Percentiles rank a stretch among this genome's conserved stretches.
Conservation (phyloP, 2,888 invertebrate genomes). For the Caradrina clavipalpis region DNA sequence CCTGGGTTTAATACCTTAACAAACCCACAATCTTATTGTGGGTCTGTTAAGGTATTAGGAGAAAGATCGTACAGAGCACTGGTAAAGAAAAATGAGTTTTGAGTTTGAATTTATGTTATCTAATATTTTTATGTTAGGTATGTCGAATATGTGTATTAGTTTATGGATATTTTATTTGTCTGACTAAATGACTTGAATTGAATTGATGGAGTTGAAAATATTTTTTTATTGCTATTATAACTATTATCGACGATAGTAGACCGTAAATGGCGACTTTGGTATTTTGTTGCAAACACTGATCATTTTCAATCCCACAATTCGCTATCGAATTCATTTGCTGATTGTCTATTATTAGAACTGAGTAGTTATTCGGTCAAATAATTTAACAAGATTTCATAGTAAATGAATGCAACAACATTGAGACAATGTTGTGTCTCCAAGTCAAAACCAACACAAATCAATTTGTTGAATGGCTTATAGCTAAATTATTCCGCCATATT, state of each 20-base stretch:
- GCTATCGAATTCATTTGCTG: not conserved
- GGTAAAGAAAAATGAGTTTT: too few species aligned
- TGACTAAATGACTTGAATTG: too few species aligned
- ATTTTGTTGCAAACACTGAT: constrained; percentile 9
- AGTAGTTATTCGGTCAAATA: constrained; percentile 26
- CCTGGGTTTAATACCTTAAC: too few species aligned
- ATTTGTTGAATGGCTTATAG: constrained; percentile 56
- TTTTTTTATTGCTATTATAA: too few species aligned
- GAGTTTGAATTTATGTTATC: too few species aligned
- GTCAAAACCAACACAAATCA: constrained; percentile 55
- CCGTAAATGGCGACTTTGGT: constrained; percentile 17
- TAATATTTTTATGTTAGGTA: too few species aligned
- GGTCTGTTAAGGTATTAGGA: not conserved
- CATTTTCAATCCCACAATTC: not conserved
- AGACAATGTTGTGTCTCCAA: constrained; percentile 57
- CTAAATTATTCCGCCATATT: constrained; percentile 51
- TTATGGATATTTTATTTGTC: too few species aligned
- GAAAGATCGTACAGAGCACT: too few species aligned
- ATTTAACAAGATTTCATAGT: constrained; percentile 39
- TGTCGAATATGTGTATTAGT: too few species aligned
- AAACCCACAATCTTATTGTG: too few species aligned
- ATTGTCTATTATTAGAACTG: constrained; percentile 30
- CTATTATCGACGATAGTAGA: not conserved
- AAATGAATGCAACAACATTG: constrained; percentile 34
- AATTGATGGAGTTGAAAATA: too few species aligned